phyloP scores from a whole-genome alignment of 2,797 vertebrate species.

The Oryzias sinensis region DNA sequence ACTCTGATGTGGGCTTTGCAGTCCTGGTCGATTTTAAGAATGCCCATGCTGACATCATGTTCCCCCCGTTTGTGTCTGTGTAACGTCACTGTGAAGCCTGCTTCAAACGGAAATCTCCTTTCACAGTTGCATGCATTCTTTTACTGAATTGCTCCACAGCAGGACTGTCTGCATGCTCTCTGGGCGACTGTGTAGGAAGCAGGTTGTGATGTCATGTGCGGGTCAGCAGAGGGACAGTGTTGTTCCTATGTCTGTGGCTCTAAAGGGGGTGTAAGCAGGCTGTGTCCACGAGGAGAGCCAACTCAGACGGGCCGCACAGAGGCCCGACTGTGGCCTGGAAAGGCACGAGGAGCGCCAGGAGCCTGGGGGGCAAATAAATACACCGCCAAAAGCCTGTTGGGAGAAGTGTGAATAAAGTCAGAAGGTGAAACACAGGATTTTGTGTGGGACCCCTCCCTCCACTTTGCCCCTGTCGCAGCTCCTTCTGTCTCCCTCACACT shows the following conservation, averaged over 20 bases:
- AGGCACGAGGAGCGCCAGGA: conserved; percentile 59
- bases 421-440: conserved; percentile 62
- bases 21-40: conserved; percentile 38
- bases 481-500: conserved; percentile 26
- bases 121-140: conserved; percentile 26
- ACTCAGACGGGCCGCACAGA: conserved; percentile 62
- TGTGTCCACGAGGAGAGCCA: conserved; percentile 44
- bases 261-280: conserved; percentile 35
- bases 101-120: conserved; percentile 45
- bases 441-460: conserved; percentile 54
- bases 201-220: conserved; percentile 58
- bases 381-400: conserved; percentile 58
- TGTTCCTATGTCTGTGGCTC: conserved; percentile 63
- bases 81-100: conserved; percentile 16
- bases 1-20: conserved; percentile 35
- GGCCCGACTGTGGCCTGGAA: conserved; percentile 65
- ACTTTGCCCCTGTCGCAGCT: conserved; percentile 15
- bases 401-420: conserved; percentile 68
- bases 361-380: conserved; percentile 66
- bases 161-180: conserved; percentile 22
- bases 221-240: conserved; percentile 65
- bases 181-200: conserved; percentile 16
- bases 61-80: conserved; percentile 8
- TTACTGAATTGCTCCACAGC: conserved; percentile 4
- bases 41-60: conserved; percentile 49